phyloP scores from a whole-genome alignment of 2,888 invertebrate genomes.

The Agrotis puta region DNA sequence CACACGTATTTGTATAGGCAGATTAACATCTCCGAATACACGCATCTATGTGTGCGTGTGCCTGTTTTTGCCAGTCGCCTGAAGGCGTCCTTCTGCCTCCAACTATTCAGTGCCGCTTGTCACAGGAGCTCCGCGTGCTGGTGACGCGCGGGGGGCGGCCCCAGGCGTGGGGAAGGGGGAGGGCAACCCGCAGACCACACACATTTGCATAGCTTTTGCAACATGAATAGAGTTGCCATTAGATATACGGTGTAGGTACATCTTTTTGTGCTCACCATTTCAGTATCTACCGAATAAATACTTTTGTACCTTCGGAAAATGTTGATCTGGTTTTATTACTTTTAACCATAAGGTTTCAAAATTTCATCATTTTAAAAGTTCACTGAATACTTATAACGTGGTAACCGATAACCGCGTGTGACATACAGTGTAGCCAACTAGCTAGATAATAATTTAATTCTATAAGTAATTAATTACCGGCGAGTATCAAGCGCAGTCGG shows the following conservation, averaged over 20 bases:
- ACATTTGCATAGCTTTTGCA: constrained; percentile 36
- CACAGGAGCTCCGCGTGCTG: constrained; percentile 14
- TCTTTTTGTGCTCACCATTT: background rate
- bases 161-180: background rate
- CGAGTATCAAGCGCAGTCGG: constrained; percentile 5
- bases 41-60: too few relatives aligned
- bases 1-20: background rate
- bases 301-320: background rate
- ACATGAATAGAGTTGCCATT: constrained; percentile 18
- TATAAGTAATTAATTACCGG: background rate
- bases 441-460: background rate
- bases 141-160: background rate
- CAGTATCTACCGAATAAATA: background rate
- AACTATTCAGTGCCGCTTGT: background rate
- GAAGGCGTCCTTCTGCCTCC: constrained; percentile 3
- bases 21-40: background rate
- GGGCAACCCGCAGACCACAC: constrained; percentile 39
- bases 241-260: background rate
- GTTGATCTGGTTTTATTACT: background rate
- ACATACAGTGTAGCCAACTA: background rate
- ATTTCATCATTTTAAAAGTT: background rate
- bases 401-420: background rate
- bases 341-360: background rate
- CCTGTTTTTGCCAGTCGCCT: background rate
- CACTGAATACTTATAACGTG: background rate